A percentile compares a stretch with the other conserved stretches of the same genome.
These are phyloP conservation scores for Knipowitschia caucasica DNA, from an alignment of 2,797 vertebrate species.

Conservation along the genomic window DNA sequence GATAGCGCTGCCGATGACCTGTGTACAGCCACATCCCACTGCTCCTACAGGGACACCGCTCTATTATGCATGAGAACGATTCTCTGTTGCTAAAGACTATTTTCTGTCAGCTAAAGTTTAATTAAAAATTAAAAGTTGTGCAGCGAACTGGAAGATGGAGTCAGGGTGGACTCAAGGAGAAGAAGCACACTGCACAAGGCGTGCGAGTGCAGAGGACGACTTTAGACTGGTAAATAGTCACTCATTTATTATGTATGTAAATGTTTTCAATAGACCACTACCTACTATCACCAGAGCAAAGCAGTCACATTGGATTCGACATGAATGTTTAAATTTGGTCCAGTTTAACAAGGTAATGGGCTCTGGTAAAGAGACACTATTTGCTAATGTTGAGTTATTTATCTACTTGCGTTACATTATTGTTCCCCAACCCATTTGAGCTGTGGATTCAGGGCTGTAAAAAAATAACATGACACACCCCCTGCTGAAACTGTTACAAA, in stretches of 20 bases:
- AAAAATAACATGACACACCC: too few relatives aligned
- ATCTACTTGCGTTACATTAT: too few relatives aligned
- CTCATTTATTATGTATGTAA: neutral
- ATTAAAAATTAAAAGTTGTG: conserved; percentile 62
- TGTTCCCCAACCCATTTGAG: too few relatives aligned
- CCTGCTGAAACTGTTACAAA: too few relatives aligned
- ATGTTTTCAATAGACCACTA: too few relatives aligned
- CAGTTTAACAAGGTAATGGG: too few relatives aligned
- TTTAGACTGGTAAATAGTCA: neutral
- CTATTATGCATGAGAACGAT: conserved; percentile 57
- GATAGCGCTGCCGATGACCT: conserved; percentile 1
- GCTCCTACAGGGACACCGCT: conserved; percentile 46
- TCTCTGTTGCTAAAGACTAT: conserved; percentile 60
- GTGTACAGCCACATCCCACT: conserved; percentile 23
- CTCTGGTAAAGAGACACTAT: too few relatives aligned
- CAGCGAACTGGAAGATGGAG: conserved; percentile 47
- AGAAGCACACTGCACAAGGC: neutral
- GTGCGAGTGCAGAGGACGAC: neutral
- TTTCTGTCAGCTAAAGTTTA: conserved; percentile 50
- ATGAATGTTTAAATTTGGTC: too few relatives aligned
- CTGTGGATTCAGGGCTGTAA: too few relatives aligned
- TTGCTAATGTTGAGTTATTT: too few relatives aligned
- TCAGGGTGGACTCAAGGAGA: conserved; percentile 22
- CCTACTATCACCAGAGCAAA: too few relatives aligned
- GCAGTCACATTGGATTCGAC: too few relatives aligned